phyloP scores from a whole-genome alignment of 1,140 invertebrate genomes.

The Hermatobates lingyangjiaoensis region DNA sequence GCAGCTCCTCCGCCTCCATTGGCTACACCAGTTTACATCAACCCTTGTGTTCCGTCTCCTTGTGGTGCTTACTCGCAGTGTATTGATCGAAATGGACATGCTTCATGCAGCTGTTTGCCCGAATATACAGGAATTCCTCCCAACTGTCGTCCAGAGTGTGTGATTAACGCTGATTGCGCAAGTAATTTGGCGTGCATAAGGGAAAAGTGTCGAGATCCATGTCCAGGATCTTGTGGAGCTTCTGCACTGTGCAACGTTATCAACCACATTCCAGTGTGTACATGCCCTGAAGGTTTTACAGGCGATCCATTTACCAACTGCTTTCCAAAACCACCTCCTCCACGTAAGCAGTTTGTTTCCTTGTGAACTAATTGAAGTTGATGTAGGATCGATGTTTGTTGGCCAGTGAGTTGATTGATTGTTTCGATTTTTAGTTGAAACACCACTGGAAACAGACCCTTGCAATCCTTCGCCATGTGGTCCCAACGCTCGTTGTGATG shows the following conservation, averaged over 20 bases:
- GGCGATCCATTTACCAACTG: constrained; percentile 40
- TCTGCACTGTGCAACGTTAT: constrained; percentile 51
- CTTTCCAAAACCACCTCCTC: too few relatives aligned
- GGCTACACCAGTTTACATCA: constrained; percentile 31
- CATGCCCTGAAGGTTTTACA: constrained; percentile 37
- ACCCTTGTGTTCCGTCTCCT: constrained; percentile 21
- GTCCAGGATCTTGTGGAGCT: constrained; percentile 43
- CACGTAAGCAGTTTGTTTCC: too few relatives aligned
- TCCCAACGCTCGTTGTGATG: constrained; percentile 35
- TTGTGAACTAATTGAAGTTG: too few relatives aligned
- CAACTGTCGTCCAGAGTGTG: constrained; percentile 35
- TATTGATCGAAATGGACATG: constrained; percentile 26
- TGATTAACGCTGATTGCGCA: constrained; percentile 32
- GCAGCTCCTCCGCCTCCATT: constrained; percentile 13
- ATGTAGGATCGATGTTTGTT: background rate
- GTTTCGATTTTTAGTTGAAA: background rate
- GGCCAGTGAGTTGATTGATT: background rate
- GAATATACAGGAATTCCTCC: constrained; percentile 34
- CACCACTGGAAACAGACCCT: constrained; percentile 20
- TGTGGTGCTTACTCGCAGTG: constrained; percentile 31
- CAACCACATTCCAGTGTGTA: constrained; percentile 53
- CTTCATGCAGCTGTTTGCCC: constrained; percentile 34
- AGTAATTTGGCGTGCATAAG: constrained; percentile 33
- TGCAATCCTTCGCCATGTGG: constrained; percentile 35
- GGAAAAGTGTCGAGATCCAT: constrained; percentile 49